Conservation (phyloP, 64 coral and sea anemone genomes). For the Montipora sp. region DNA sequence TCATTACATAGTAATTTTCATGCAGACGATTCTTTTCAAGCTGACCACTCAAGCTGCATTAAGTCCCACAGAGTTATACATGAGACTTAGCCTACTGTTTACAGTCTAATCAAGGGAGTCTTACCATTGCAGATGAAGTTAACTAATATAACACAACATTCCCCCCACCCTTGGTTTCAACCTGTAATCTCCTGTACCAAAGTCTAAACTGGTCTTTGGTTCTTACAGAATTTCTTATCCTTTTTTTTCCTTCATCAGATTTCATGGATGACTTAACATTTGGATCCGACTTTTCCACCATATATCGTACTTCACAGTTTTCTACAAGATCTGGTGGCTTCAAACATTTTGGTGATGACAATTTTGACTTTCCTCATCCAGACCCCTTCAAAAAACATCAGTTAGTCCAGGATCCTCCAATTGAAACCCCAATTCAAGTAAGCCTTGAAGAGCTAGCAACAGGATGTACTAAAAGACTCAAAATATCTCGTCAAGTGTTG, state of each 20-base stretch:
- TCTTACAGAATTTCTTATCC: too few species aligned
- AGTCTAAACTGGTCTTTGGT: too few species aligned
- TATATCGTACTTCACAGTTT: background rate
- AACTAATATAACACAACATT: too few species aligned
- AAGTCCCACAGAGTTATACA: too few species aligned
- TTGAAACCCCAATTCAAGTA: slow-evolving; percentile 71
- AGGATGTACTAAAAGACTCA: slow-evolving; percentile 76
- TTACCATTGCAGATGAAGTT: too few species aligned
- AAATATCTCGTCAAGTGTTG: slow-evolving; percentile 76
- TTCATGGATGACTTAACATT: background rate
- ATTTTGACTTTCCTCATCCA: slow-evolving; percentile 62
- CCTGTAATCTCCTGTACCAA: too few species aligned
- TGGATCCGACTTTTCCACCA: background rate
- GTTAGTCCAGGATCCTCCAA: slow-evolving; percentile 59
- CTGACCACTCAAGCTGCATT: too few species aligned
- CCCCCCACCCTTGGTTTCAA: too few species aligned
- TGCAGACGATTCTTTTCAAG: too few species aligned
- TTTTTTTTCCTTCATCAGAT: background rate
- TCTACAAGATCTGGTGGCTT: slow-evolving; percentile 38
- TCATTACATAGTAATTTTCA: too few species aligned
- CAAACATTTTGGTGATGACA: slow-evolving; percentile 50
- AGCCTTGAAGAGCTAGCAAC: slow-evolving; percentile 80
- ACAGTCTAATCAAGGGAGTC: too few species aligned
- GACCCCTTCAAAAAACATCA: slow-evolving; percentile 69
- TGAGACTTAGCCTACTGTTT: too few species aligned